Evolutionary conservation across 2,797 vertebrate genomes (phyloP).

Genomic region (Mormyrus hasselquistii): DNA sequence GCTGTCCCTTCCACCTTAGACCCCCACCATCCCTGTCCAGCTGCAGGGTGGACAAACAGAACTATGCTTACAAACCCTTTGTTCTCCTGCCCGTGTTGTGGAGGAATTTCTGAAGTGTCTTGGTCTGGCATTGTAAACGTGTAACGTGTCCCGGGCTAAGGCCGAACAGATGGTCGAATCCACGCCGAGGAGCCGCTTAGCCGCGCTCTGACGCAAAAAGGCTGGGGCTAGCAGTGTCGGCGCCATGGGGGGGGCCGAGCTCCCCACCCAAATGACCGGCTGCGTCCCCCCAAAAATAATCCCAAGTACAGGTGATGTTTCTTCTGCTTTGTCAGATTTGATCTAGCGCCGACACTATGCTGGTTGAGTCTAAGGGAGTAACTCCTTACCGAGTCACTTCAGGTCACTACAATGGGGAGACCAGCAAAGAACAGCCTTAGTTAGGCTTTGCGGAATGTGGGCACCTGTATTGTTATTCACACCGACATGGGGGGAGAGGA

Average conservation of each 20-base stretch:
- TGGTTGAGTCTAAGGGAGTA: neutral
- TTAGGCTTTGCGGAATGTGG: neutral
- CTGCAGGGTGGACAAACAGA: neutral
- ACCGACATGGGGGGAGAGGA: neutral
- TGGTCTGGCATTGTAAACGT: neutral
- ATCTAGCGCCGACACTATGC: neutral
- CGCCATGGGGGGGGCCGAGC: neutral
- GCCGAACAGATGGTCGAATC: neutral
- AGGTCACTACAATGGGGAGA: neutral
- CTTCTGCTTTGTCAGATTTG: neutral
- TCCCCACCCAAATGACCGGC: neutral
- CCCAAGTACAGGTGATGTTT: neutral
- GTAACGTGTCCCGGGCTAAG: neutral
- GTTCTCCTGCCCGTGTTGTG: neutral
- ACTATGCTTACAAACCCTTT: neutral
- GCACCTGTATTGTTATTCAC: neutral
- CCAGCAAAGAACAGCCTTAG: neutral
- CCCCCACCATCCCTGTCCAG: neutral
- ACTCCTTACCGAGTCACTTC: neutral
- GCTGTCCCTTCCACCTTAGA: neutral
- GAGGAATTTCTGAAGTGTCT: constrained; percentile 1
- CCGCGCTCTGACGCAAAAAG: neutral
- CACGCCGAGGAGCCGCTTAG: neutral
- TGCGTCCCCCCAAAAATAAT: neutral
- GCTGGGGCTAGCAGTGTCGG: neutral